Evolutionary conservation across 2,113 vertebrate genomes (phyloP).

Genomic region (Pelvicachromis taeniatus): DNA sequence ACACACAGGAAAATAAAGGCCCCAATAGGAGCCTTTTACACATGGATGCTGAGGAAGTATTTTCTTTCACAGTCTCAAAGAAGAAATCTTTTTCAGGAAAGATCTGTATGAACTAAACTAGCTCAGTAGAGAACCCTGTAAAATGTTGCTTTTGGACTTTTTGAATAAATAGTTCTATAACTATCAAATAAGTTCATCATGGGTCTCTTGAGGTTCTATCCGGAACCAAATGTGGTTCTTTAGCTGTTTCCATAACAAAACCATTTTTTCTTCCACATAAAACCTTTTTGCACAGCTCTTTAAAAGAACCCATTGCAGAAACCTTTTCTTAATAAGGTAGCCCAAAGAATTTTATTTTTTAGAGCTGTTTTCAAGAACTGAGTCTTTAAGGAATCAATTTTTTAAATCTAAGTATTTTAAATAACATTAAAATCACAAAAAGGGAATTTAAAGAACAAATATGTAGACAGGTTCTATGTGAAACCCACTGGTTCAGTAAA

Average conservation of each 20-base stretch:
- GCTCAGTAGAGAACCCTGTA: background rate
- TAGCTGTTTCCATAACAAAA: background rate
- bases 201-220: background rate
- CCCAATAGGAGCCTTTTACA: background rate
- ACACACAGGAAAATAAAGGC: background rate
- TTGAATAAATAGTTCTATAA: background rate
- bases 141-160: background rate
- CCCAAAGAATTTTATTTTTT: background rate
- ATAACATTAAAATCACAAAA: background rate
- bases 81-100: background rate
- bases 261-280: background rate
- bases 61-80: background rate
- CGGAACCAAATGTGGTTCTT: background rate
- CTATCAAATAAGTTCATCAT: fast-evolving
- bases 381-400: too few species aligned
- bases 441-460: background rate
- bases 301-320: background rate
- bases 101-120: background rate
- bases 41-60: background rate
- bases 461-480: background rate
- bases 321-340: background rate
- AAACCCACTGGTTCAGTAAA: background rate
- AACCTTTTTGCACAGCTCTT: background rate
- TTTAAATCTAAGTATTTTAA: background rate
- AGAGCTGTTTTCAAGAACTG: too few species aligned